phyloP scores from a whole-genome alignment of 2,888 invertebrate genomes.

The Rhabditoides inermis region DNA sequence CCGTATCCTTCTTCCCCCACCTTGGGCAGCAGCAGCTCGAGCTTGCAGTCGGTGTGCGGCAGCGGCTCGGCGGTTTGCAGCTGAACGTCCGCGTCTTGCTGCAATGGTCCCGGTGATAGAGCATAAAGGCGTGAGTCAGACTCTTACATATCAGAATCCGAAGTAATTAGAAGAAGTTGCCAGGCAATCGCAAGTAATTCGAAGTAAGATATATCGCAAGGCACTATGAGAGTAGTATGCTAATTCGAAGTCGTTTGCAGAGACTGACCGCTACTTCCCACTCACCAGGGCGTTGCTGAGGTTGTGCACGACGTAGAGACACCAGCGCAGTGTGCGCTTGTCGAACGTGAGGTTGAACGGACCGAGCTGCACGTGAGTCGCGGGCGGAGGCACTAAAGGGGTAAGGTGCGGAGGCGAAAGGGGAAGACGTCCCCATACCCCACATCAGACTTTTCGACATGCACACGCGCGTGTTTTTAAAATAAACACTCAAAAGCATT shows the following conservation, averaged over 20 bases:
- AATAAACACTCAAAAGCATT: not conserved
- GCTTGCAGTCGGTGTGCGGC: constrained; percentile 68
- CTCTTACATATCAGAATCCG: too few species aligned
- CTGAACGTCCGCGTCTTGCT: constrained; percentile 13
- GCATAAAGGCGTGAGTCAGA: too few species aligned
- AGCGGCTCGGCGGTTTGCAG: constrained; percentile 35
- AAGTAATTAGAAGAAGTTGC: too few species aligned
- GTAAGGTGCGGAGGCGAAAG: not conserved
- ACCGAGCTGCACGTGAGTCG: constrained; percentile 80
- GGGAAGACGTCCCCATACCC: too few species aligned
- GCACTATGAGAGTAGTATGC: too few species aligned
- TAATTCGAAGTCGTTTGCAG: not conserved
- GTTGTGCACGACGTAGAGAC: constrained; percentile 83
- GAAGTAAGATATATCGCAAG: too few species aligned
- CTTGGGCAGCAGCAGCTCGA: constrained; percentile 87
- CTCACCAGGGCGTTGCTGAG: constrained; percentile 63
- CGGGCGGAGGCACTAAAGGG: constrained; percentile 79
- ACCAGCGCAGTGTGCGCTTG: constrained; percentile 79
- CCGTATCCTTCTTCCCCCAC: constrained; percentile 57
- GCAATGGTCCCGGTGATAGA: too few species aligned
- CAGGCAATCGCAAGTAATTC: too few species aligned
- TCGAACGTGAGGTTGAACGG: constrained; percentile 82
- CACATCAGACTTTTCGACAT: not conserved
- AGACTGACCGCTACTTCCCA: too few species aligned
- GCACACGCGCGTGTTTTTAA: not conserved